Evolutionary conservation across 2,113 vertebrate genomes (phyloP).

Genomic region (Prolemur simus): DNA sequence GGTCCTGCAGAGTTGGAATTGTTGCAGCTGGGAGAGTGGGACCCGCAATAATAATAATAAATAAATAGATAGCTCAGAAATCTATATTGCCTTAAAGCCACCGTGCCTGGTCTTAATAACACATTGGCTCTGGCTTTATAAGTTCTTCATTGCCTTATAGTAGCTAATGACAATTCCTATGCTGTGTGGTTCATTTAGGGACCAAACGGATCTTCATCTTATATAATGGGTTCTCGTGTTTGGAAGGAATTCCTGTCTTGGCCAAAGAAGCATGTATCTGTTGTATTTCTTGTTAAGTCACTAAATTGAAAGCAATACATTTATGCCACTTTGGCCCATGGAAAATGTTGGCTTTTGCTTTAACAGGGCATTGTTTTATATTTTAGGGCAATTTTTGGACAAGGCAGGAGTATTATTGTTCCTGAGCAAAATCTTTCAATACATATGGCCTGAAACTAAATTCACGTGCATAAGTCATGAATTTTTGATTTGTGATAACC

Average conservation of each 20-base stretch:
- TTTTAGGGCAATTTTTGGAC: background rate
- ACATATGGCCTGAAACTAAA: background rate
- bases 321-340: background rate
- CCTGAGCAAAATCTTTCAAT: conserved; percentile 2
- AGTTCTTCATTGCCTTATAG: conserved; percentile 36
- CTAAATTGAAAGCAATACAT: conserved; percentile 28
- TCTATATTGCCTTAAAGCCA: conserved; percentile 72
- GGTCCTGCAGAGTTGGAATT: conserved; percentile 88
- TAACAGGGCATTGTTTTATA: background rate
- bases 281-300: conserved; percentile 30
- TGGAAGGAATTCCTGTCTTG: background rate
- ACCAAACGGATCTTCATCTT: conserved; percentile 24
- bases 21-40: conserved; percentile 70
- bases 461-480: background rate
- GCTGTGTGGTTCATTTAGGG: background rate
- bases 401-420: background rate
- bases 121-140: background rate
- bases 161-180: conserved; percentile 1
- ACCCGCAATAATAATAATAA: conserved; percentile 74
- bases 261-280: background rate
- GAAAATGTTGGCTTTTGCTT: background rate
- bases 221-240: background rate
- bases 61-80: conserved; percentile 79
- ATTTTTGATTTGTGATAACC: background rate
- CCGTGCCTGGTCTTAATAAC: conserved; percentile 49